Base-by-base conservation (phyloP, 2,888 invertebrate genomes). In the Vandiemenella viatica region DNA sequence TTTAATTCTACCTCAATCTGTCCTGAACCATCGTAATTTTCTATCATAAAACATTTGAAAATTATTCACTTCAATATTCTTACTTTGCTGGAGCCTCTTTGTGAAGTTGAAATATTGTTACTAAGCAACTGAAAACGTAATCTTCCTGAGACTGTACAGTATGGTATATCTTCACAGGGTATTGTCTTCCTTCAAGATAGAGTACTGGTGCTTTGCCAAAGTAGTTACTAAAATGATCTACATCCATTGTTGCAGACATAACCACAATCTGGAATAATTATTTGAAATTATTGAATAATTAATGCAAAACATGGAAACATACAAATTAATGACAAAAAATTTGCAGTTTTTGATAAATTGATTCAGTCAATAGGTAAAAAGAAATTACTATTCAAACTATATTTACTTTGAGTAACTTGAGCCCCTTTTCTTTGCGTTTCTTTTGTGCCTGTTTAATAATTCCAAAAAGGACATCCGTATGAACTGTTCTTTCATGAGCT, bases 231-330 rank as follows among this genome's bases (percentile, higher is more conserved):
- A 97, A 95, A 60, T 88, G 83, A 65, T 91, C 90, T 7, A 91
- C 90, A 67, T 95, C 90, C 90, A 95, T 92, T 13, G 95, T 95
- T 1, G 95, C 95, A 1, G 93, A 95, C 81, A 93, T 93, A 43
- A 93, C 73, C 26, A 95, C 76, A 18, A 90, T 68, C 83, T 85
- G 62, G 44, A 72, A 67, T 6, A 16, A 53, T 23, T 41, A n/a
- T 32, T 48, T 22, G 13, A 43, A 21, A 46, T 42, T 13, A n/a
- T n/a, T n/a, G n/a, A n/a, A n/a, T n/a, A n/a, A n/a, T n/a, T n/a
- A n/a, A n/a, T n/a, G n/a, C n/a, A n/a, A n/a, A n/a, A n/a, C n/a
- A n/a, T n/a, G n/a, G n/a, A n/a, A n/a, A n/a, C n/a, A n/a, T n/a
- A n/a, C n/a, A n/a, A n/a, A n/a, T n/a, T n/a, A n/a, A n/a, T n/a